Evolutionary conservation across 1,140 invertebrate species (phyloP).

Genomic region (Aphelinus atriplicis): DNA sequence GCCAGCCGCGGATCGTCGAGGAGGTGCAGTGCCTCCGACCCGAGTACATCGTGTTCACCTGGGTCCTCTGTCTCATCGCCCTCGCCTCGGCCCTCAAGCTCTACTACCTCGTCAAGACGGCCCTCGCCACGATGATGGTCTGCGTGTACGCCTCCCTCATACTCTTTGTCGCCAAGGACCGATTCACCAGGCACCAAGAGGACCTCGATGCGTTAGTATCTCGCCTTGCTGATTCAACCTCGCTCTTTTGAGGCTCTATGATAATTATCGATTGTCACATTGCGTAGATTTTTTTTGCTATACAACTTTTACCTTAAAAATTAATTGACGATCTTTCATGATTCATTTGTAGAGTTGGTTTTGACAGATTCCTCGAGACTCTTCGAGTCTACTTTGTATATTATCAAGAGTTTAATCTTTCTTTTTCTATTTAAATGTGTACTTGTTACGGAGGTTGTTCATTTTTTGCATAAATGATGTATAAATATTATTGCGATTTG

Average conservation of each 20-base stretch:
- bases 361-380: too few species aligned
- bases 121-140: constrained; percentile 81
- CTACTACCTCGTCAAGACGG: constrained; percentile 89
- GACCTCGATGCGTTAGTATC: constrained; percentile 43
- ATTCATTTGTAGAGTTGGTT: too few species aligned
- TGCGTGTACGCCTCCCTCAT: constrained; percentile 77
- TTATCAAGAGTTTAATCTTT: constrained; percentile 30
- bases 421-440: not conserved
- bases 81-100: constrained; percentile 92
- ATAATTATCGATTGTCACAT: too few species aligned
- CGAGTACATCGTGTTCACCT: constrained; percentile 92
- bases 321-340: not conserved
- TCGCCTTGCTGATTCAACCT: not conserved
- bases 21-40: constrained; percentile 70
- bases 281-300: too few species aligned
- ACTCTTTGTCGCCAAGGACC: constrained; percentile 66
- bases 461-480: too few species aligned
- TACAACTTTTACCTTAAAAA: too few species aligned
- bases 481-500: too few species aligned
- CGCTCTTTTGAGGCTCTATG: not conserved
- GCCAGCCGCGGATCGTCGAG: not conserved
- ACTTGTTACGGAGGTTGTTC: too few species aligned
- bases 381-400: constrained; percentile 31
- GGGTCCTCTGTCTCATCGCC: constrained; percentile 91
- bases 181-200: constrained; percentile 39